These are phyloP conservation scores for Drosophila hamatofila DNA, from an alignment of 2,888 invertebrate genomes.

Conservation along the genomic window DNA sequence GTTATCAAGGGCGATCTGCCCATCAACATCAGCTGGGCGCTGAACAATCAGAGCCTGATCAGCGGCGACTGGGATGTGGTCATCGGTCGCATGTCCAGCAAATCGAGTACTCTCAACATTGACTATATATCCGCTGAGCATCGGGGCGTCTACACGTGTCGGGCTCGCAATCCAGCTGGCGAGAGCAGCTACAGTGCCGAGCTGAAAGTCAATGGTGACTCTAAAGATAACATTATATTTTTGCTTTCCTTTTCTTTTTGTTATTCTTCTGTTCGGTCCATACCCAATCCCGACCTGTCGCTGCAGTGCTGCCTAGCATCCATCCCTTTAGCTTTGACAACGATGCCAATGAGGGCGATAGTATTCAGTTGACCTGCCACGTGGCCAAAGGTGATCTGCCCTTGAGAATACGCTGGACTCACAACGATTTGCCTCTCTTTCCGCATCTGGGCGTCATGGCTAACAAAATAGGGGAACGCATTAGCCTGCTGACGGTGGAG, in stretches of 20 bases:
- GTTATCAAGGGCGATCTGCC: constrained; percentile 89
- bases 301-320: constrained; percentile 89
- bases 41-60: constrained; percentile 85
- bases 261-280: constrained; percentile 18
- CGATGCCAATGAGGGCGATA: constrained; percentile 89
- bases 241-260: constrained; percentile 19
- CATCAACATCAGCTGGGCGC: constrained; percentile 88
- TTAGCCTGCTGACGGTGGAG: constrained; percentile 89
- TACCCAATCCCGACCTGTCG: not conserved
- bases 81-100: constrained; percentile 84
- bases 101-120: constrained; percentile 88
- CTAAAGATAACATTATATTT: not conserved
- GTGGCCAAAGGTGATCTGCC: constrained; percentile 89
- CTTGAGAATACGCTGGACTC: constrained; percentile 89
- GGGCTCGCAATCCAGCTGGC: constrained; percentile 88
- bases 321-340: constrained; percentile 85
- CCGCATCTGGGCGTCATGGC: constrained; percentile 88
- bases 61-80: constrained; percentile 83
- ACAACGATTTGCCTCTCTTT: constrained; percentile 82
- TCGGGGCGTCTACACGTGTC: constrained; percentile 89
- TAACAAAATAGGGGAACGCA: constrained; percentile 88
- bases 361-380: constrained; percentile 87
- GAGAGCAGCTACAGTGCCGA: constrained; percentile 85
- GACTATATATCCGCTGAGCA: constrained; percentile 88
- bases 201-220: constrained; percentile 84